Evolutionary conservation across 2,888 invertebrate genomes (phyloP).

Genomic region (Pollenia labialis): DNA sequence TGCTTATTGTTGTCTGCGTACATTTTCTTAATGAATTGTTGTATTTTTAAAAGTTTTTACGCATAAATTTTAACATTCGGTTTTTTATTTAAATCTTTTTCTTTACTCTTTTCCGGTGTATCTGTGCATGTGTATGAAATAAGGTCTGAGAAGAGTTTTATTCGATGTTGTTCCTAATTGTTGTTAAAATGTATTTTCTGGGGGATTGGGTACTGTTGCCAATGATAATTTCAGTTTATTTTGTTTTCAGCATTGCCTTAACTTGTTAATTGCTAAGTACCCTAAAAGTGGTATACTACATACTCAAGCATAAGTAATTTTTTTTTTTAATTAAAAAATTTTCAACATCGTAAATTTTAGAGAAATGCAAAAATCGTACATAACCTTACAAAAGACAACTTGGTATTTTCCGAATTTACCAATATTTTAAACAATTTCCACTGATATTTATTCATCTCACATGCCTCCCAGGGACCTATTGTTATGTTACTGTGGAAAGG

Average conservation of each 20-base stretch:
- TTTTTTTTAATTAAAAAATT: too few species aligned
- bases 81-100: constrained; percentile 28
- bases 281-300: background rate
- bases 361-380: too few species aligned
- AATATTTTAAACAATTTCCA: too few species aligned
- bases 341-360: too few species aligned
- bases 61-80: constrained; percentile 23
- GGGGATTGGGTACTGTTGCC: constrained; percentile 14
- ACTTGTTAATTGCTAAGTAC: background rate
- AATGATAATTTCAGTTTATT: background rate
- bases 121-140: background rate
- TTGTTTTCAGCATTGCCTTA: background rate
- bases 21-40: constrained; percentile 57
- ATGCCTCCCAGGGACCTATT: too few species aligned
- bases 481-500: too few species aligned
- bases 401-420: too few species aligned
- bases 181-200: background rate
- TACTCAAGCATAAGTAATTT: too few species aligned
- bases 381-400: too few species aligned
- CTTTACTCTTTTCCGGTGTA: background rate
- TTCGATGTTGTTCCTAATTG: constrained; percentile 17
- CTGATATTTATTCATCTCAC: too few species aligned
- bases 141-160: background rate
- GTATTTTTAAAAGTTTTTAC: constrained; percentile 44
- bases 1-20: constrained; percentile 6